A percentile compares a stretch with the other conserved stretches of the same genome.
These are phyloP conservation scores for Megathymus violae DNA, from an alignment of 1,140 invertebrate species.

Conservation along the genomic window DNA sequence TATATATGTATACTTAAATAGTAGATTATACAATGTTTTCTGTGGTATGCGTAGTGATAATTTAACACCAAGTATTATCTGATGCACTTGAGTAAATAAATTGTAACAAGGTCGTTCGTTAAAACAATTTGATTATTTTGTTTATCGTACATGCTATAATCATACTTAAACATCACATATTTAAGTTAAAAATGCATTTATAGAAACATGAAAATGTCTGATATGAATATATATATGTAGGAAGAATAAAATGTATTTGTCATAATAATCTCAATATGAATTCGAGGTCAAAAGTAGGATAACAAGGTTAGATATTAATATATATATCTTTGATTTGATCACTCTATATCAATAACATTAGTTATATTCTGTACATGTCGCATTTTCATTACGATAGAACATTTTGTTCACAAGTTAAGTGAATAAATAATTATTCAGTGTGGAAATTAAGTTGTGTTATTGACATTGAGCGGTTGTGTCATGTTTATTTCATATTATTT, in stretches of 20 bases:
- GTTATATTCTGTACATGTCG: no score
- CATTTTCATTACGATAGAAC: no score
- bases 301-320: background rate
- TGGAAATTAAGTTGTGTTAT: no score
- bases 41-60: background rate
- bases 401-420: no score
- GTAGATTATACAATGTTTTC: background rate
- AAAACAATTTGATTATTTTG: background rate
- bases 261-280: background rate
- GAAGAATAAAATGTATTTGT: background rate
- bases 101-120: background rate
- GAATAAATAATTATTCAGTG: no score
- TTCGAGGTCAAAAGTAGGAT: background rate
- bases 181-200: background rate
- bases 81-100: background rate
- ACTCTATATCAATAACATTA: background rate
- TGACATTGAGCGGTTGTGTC: conserved; percentile 10
- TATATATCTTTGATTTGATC: background rate
- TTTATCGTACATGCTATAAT: background rate
- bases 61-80: background rate
- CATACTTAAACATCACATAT: background rate
- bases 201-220: background rate
- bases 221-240: background rate
- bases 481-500: conserved; percentile 13
- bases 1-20: background rate